These are phyloP conservation scores for Apantesis nais DNA, from an alignment of 2,888 invertebrate genomes.

Conservation along the genomic window DNA sequence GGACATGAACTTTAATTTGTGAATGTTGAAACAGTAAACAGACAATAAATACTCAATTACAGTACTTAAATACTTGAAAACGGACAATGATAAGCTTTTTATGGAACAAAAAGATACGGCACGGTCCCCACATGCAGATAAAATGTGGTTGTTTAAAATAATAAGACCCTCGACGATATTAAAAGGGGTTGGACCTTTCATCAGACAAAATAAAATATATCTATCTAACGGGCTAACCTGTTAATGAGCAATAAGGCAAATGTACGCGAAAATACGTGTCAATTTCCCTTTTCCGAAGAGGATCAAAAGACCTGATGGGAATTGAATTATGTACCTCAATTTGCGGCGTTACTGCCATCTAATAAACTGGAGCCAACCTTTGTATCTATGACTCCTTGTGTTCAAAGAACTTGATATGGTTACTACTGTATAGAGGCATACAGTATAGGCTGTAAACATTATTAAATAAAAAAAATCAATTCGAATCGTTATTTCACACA, in stretches of 20 bases:
- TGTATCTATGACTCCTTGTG: slow-evolving; percentile 8
- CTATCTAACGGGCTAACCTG: slow-evolving; percentile 7
- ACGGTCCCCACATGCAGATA: background rate
- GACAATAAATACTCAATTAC: background rate
- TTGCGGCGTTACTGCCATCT: slow-evolving; percentile 33
- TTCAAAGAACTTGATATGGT: slow-evolving; percentile 5
- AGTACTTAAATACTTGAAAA: background rate
- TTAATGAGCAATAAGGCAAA: slow-evolving; percentile 22
- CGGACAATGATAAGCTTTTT: background rate
- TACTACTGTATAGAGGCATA: background rate
- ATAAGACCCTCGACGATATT: slow-evolving; percentile 11
- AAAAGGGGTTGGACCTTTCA: slow-evolving; percentile 11
- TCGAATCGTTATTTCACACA: background rate
- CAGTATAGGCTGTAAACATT: background rate
- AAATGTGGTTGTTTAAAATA: slow-evolving; percentile 5
- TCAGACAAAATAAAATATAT: slow-evolving; percentile 11
- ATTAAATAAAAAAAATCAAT: no score
- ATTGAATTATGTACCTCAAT: slow-evolving; percentile 43
- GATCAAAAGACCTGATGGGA: slow-evolving; percentile 30
- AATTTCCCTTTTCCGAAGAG: slow-evolving; percentile 17
- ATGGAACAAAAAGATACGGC: background rate
- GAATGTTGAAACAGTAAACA: background rate
- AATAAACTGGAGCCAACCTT: slow-evolving; percentile 24
- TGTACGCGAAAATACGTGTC: slow-evolving; percentile 13
- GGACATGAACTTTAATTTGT: background rate